Evolutionary conservation across 2,888 invertebrate species (phyloP).

Genomic region (Nomada goodeniana): DNA sequence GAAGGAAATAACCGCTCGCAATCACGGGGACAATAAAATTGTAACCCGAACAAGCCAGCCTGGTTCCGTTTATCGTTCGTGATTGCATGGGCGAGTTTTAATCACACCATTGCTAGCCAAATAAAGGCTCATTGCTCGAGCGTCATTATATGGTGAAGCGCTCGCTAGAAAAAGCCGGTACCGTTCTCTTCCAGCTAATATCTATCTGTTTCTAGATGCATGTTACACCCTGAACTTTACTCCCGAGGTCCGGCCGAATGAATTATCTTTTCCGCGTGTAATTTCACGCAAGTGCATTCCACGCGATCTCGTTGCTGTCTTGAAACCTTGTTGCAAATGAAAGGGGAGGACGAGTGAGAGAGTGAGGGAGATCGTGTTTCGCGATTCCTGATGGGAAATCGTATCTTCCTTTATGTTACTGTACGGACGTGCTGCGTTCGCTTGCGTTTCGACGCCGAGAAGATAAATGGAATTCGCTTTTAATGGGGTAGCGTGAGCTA

Average conservation of each 20-base stretch:
- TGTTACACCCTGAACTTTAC: constrained; percentile 61
- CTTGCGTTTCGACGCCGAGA: constrained; percentile 3
- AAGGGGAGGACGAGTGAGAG: neutral
- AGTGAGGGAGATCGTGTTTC: neutral
- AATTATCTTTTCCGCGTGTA: constrained; percentile 52
- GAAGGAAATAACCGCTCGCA: neutral
- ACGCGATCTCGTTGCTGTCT: constrained; percentile 48
- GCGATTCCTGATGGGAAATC: constrained; percentile 17
- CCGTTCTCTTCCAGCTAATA: constrained; percentile 58
- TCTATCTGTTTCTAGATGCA: constrained; percentile 41
- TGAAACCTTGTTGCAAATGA: neutral
- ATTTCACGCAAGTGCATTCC: constrained; percentile 52
- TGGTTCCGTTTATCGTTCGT: neutral
- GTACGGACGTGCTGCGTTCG: neutral
- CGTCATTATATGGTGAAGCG: constrained; percentile 48
- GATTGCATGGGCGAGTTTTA: constrained; percentile 39
- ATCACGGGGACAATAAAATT: constrained; percentile 37
- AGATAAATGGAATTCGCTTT: constrained; percentile 22
- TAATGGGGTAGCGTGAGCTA: neutral
- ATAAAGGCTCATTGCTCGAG: constrained; percentile 35
- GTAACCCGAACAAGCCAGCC: constrained; percentile 5
- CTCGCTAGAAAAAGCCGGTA: constrained; percentile 47
- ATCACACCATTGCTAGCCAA: constrained; percentile 48
- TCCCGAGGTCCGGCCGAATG: constrained; percentile 37
- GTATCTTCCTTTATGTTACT: neutral